Percentiles rank a stretch among this genome's conserved stretches.
These are phyloP conservation scores for Boloria selene DNA, from an alignment of 2,888 invertebrate species.

Conservation along the genomic window DNA sequence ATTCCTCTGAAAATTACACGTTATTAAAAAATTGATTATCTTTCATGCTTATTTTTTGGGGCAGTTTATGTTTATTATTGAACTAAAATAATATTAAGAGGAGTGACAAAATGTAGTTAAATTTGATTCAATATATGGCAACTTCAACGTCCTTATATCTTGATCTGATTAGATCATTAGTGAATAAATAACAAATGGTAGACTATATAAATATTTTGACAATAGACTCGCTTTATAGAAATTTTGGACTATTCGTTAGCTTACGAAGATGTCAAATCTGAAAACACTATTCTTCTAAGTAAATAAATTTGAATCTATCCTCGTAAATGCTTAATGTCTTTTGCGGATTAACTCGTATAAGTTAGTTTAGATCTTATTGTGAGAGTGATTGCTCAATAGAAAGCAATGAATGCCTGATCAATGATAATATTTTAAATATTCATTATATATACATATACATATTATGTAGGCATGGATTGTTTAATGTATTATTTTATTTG, in stretches of 20 bases:
- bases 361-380: background rate
- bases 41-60: background rate
- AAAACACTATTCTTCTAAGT: no score
- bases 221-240: slow-evolving; percentile 2
- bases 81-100: background rate
- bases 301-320: no score
- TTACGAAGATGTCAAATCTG: no score
- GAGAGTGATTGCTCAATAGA: slow-evolving; percentile 6
- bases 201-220: background rate
- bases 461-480: background rate
- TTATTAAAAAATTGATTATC: no score
- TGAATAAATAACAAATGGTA: no score
- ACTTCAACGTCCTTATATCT: no score
- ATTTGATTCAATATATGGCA: no score
- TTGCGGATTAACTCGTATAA: background rate
- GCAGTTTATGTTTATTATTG: slow-evolving; percentile 3
- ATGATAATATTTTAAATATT: background rate
- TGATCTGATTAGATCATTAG: no score
- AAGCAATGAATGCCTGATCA: background rate
- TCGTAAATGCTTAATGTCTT: no score
- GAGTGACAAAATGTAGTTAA: background rate
- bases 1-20: no score
- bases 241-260: background rate
- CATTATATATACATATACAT: background rate
- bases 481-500: background rate